phyloP scores from a whole-genome alignment of 1,140 invertebrate genomes.

The Atta cephalotes region DNA sequence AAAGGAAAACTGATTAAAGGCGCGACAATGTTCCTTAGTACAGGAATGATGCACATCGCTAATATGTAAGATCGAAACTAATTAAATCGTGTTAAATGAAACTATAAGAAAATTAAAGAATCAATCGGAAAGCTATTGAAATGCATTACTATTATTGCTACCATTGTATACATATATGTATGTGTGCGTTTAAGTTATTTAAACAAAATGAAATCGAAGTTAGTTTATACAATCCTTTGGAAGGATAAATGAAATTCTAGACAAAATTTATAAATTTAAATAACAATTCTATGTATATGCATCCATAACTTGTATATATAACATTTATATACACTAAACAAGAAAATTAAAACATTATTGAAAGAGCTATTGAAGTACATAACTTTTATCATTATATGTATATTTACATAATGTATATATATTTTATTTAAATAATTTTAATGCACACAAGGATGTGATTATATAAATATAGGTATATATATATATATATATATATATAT shows the following conservation, averaged over 20 bases:
- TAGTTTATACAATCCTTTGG: neutral
- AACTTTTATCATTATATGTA: too few species aligned
- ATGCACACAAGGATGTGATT: too few species aligned
- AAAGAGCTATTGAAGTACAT: too few species aligned
- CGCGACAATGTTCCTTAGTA: neutral
- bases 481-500: too few species aligned
- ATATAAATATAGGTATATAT: too few species aligned
- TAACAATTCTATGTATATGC: neutral
- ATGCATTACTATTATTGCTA: neutral
- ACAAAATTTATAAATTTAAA: neutral
- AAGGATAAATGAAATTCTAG: neutral
- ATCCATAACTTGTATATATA: too few species aligned
- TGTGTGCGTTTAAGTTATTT: neutral
- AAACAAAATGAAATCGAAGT: neutral
- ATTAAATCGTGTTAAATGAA: constrained; percentile 4
- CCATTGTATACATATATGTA: neutral
- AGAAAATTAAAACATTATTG: too few species aligned
- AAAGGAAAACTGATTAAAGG: constrained; percentile 36
- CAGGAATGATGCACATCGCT: neutral
- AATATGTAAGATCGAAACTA: neutral
- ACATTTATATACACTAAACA: too few species aligned
- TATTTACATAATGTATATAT: too few species aligned
- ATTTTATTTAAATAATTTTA: too few species aligned
- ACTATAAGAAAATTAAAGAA: neutral
- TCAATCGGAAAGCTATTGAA: neutral